A percentile compares a stretch with the other conserved stretches of the same genome.
phyloP scores from a whole-genome alignment of 23 tunicate genomes.

The Trididemnum clinides region DNA sequence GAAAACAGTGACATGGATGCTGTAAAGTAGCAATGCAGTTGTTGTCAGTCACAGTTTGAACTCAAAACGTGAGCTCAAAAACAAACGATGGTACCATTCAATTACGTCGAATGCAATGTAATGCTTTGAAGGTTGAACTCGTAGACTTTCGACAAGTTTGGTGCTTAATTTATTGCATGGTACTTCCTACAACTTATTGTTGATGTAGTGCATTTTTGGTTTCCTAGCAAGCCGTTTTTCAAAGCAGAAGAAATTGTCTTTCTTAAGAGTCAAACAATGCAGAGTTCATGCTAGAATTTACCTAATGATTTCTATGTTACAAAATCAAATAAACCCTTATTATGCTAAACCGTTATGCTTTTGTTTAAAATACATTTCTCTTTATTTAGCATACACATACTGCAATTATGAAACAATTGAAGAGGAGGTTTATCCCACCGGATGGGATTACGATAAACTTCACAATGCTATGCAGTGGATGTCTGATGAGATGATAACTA shows the following conservation, averaged over 20 bases:
- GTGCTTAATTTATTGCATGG: too few relatives aligned
- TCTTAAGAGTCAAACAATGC: background rate
- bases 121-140: too few relatives aligned
- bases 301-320: background rate
- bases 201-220: too few relatives aligned
- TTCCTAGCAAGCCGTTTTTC: too few relatives aligned
- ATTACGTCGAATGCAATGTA: too few relatives aligned
- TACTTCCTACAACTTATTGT: too few relatives aligned
- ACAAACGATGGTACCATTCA: too few relatives aligned
- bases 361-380: background rate
- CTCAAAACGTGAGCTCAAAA: too few relatives aligned
- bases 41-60: too few relatives aligned
- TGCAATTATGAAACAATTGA: constrained; percentile 69
- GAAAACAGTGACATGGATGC: too few relatives aligned
- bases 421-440: constrained; percentile 71
- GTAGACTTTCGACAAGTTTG: too few relatives aligned
- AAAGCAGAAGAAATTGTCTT: background rate
- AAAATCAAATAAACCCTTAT: background rate
- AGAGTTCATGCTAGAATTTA: background rate
- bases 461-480: constrained; percentile 77
- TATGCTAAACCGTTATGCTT: background rate
- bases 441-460: constrained; percentile 69
- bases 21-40: too few relatives aligned
- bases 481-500: constrained; percentile 84
- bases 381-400: constrained; percentile 63